phyloP scores from a whole-genome alignment of 2,113 vertebrate genomes.

The Columba janthina region DNA sequence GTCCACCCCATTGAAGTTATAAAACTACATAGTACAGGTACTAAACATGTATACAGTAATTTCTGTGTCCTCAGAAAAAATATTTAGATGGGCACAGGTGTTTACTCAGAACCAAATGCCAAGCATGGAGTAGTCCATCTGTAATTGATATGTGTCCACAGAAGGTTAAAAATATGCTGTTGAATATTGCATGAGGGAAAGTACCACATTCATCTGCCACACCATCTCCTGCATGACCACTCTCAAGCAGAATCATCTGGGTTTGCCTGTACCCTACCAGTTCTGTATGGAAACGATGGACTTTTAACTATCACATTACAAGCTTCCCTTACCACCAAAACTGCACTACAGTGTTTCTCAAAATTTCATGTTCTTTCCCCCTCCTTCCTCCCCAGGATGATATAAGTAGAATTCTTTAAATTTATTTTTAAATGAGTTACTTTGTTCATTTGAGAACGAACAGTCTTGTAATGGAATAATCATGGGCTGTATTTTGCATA shows the following conservation, averaged over 20 bases:
- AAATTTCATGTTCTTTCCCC: background rate
- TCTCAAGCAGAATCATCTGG: background rate
- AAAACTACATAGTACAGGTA: background rate
- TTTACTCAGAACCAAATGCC: background rate
- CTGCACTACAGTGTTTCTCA: background rate
- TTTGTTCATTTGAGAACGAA: background rate
- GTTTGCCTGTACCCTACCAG: background rate
- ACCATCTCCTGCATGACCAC: background rate
- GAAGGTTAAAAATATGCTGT: background rate
- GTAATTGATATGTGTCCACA: background rate
- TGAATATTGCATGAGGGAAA: background rate
- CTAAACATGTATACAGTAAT: background rate
- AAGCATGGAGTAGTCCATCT: background rate
- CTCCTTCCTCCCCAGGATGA: background rate
- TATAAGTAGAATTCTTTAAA: background rate
- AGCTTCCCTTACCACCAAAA: background rate
- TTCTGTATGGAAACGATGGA: background rate
- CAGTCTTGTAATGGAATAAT: conserved; percentile 11
- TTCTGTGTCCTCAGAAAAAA: background rate
- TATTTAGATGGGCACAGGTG: background rate
- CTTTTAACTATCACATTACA: background rate
- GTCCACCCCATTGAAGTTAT: background rate
- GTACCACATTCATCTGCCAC: background rate
- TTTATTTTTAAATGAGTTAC: background rate
- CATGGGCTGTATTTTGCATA: background rate